Base-by-base conservation (phyloP, 2,888 invertebrate genomes). In the Hyalella azteca region DNA sequence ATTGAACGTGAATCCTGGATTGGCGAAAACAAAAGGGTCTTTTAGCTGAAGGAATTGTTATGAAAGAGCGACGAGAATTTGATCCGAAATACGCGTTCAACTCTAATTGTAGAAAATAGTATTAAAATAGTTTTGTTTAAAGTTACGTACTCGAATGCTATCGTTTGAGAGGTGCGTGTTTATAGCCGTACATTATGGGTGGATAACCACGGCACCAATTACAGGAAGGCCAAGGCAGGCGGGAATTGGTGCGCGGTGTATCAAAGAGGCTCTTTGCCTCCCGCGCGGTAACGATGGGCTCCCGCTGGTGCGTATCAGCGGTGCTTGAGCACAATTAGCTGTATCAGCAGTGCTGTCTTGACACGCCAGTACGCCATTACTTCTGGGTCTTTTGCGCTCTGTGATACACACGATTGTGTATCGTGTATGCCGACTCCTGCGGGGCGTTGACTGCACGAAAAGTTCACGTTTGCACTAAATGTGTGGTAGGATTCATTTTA, bases 241-340 rank as follows among this genome's bases (percentile, higher is more conserved):
- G 45, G 45, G 11, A 45, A 45, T 36, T n/a, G 11, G 7, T 26
- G 66, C n/a, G 36, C 15, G 36, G n/a, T n/a, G n/a, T n/a, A n/a
- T n/a, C n/a, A n/a, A n/a, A n/a, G n/a, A n/a, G n/a, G n/a, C n/a
- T n/a, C n/a, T n/a, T n/a, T 11, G 36, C 13, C 36, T 19, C 66
- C 66, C 39, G 36, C 11, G 15, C 36, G 66, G 15, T n/a, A 36
- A 11, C 36, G 66, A 36, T 5, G 36, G 36, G 36, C 0, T 15
- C 66, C 66, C 26, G 66, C 66, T 36, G 66, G 36, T 32, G 15
- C 9, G 19, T 66, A 66, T 66, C 66, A 36, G 66, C 66, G 19
- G 29, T 66, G 66, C 36, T 36, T 36, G 66, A 32, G 19, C 66
- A 66, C 66, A 66, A 66, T 66, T 66, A 66, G 36, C 39, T 22